A percentile compares a stretch with the other conserved stretches of the same genome.
These are phyloP conservation scores for Noctilio leporinus DNA, from an alignment of 2,113 vertebrate species.

Conservation along the genomic window DNA sequence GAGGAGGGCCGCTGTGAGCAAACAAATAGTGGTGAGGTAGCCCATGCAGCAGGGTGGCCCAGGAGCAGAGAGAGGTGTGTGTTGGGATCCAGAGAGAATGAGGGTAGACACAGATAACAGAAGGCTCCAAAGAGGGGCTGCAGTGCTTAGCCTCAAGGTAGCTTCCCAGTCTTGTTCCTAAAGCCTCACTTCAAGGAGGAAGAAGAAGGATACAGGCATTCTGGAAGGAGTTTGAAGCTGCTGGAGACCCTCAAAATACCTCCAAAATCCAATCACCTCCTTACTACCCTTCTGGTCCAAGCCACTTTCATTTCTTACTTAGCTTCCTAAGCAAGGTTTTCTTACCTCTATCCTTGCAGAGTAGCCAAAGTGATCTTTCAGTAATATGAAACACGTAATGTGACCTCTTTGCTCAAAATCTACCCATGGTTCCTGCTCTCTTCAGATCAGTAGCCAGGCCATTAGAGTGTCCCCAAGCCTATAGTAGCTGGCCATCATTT, in stretches of 20 bases:
- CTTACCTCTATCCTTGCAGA: not conserved
- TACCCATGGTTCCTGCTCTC: not conserved
- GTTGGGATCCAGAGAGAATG: not conserved
- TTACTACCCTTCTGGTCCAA: not conserved
- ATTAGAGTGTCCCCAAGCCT: not conserved
- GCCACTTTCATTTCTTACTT: not conserved
- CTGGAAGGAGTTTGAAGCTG: not conserved
- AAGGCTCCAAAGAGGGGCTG: not conserved
- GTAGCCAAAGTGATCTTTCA: not conserved
- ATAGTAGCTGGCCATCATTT: not conserved
- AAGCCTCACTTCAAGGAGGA: not conserved
- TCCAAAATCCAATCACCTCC: not conserved
- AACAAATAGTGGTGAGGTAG: not conserved
- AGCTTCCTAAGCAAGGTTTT: not conserved
- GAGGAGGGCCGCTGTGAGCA: not conserved
- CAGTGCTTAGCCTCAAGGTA: not conserved
- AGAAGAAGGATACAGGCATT: not conserved
- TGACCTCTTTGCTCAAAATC: not conserved
- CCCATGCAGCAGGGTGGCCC: not conserved
- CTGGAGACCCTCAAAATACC: not conserved
- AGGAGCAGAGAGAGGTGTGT: not conserved
- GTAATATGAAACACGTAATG: not conserved
- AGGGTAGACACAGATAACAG: not conserved
- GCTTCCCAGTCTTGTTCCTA: not conserved
- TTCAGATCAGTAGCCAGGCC: not conserved